These are phyloP conservation scores for Seriola quinqueradiata DNA, from an alignment of 2,113 vertebrate genomes.

Conservation along the genomic window DNA sequence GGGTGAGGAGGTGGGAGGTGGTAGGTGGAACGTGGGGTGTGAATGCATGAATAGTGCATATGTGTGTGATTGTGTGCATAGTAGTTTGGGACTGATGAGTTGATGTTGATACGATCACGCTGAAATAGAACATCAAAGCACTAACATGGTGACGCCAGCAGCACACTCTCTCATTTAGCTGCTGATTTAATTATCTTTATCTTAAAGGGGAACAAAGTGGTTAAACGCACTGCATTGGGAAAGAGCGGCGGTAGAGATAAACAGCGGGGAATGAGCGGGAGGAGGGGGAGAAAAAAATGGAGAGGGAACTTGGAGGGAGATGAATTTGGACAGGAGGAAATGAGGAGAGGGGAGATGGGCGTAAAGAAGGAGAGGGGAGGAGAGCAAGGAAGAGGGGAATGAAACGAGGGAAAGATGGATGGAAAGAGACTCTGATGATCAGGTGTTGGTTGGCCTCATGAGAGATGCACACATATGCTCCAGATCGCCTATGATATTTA, in stretches of 20 bases:
- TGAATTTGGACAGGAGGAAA: slow-evolving; percentile 64
- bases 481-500: slow-evolving; percentile 70
- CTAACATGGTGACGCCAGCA: slow-evolving; percentile 73
- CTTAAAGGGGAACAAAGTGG: slow-evolving; percentile 81
- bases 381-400: slow-evolving; percentile 46
- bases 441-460: slow-evolving; percentile 69
- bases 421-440: slow-evolving; percentile 67
- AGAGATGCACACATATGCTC: slow-evolving; percentile 75
- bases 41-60: slow-evolving; percentile 40
- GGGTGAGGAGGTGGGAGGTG: slow-evolving; percentile 46
- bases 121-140: slow-evolving; percentile 77
- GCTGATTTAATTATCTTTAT: slow-evolving; percentile 85
- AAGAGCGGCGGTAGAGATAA: slow-evolving; percentile 67
- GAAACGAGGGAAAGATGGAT: slow-evolving; percentile 50
- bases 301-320: slow-evolving; percentile 46
- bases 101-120: slow-evolving; percentile 76
- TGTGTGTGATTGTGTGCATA: slow-evolving; percentile 48
- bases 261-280: slow-evolving; percentile 52
- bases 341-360: slow-evolving; percentile 51
- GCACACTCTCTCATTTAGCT: slow-evolving; percentile 74
- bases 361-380: slow-evolving; percentile 38
- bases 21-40: slow-evolving; percentile 43
- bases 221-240: slow-evolving; percentile 71
- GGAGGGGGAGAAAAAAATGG: neutral
- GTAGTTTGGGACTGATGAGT: slow-evolving; percentile 73